Evolutionary conservation across 2,888 invertebrate genomes (phyloP), one percentile per base, ranked within the genome.

Genomic region (Acrobasis repandana): DNA sequence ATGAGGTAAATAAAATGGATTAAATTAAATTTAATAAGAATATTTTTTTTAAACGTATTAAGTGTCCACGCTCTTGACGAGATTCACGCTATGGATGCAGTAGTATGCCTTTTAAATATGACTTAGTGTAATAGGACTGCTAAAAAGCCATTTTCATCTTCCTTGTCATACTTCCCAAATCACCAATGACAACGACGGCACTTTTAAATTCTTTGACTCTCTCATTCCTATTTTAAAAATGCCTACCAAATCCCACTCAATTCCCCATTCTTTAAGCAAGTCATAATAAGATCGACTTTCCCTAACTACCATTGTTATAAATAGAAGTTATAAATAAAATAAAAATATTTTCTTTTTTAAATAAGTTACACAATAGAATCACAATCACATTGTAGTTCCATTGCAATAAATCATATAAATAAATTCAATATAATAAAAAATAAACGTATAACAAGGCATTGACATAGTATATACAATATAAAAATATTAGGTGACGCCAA

Each of bases 371-470:
- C 11, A 60, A 59, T 34, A 46, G 38, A 49, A 62, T 64, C 63
- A 63, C 59, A 63, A 65, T 68, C 57, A 65, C 48, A 68, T 68
- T 61, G 63, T 58, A 65, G 60, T 48, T 58, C 61, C 47, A 54
- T 47, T 57, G 38, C 28, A 28, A 47, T 52, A 54, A 74, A 75
- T 74, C 64, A 67, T 67, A 76, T 75, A 68, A 74, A 72, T 63
- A 62, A 63, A 63, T 68, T 63, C 61, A 68, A 56, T 66, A 61
- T 63, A 58, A 61, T 62, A 63, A 67, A 66, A 68, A 59, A 67
- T 63, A 69, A 69, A 63, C 63, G 65, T 59, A 65, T 58, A 66
- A 68, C 66, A 67, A 70, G 18, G 14, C 38, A 10, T 52, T 38
- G 4, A 10, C 11, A 43, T 43, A 43, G 43, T 43, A 43, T 43